Conservation (phyloP, 2,888 invertebrate species). For the Epicampocera succincta region DNA sequence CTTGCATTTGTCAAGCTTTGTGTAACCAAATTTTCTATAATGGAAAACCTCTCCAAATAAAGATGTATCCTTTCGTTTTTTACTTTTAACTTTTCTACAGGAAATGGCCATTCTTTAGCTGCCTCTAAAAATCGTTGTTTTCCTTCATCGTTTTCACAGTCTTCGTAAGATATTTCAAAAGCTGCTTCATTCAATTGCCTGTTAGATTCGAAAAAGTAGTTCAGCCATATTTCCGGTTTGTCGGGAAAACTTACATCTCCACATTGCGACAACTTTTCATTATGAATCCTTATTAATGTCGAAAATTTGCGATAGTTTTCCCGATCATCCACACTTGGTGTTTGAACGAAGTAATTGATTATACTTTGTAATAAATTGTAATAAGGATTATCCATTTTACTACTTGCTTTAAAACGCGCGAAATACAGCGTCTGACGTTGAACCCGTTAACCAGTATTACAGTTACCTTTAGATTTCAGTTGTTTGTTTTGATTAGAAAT, state of each 20-base stretch:
- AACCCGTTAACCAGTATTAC: too few relatives aligned
- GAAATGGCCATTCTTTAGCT: constrained; percentile 73
- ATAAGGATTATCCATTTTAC: constrained; percentile 64
- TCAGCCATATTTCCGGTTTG: constrained; percentile 84
- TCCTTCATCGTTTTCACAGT: constrained; percentile 33
- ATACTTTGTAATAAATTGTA: constrained; percentile 58
- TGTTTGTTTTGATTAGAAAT: too few relatives aligned
- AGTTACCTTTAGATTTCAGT: too few relatives aligned
- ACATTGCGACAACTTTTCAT: constrained; percentile 82
- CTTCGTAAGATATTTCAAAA: constrained; percentile 53
- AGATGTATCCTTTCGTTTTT: constrained; percentile 74
- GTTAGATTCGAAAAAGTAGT: constrained; percentile 74
- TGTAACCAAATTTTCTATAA: constrained; percentile 71
- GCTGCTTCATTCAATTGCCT: constrained; percentile 60
- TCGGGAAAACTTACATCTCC: constrained; percentile 87
- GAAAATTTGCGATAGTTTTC: constrained; percentile 46
- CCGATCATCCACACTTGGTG: not conserved
- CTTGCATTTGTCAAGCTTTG: constrained; percentile 69
- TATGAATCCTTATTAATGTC: constrained; percentile 84
- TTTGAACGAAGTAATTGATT: constrained; percentile 41
- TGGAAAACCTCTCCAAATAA: constrained; percentile 71
- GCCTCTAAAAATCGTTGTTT: constrained; percentile 66
- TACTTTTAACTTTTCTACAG: constrained; percentile 70
- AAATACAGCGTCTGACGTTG: too few relatives aligned
- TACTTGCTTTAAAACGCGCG: too few relatives aligned